Conservation (phyloP, 2,113 vertebrate genomes). For the Syrrhaptes paradoxus region DNA sequence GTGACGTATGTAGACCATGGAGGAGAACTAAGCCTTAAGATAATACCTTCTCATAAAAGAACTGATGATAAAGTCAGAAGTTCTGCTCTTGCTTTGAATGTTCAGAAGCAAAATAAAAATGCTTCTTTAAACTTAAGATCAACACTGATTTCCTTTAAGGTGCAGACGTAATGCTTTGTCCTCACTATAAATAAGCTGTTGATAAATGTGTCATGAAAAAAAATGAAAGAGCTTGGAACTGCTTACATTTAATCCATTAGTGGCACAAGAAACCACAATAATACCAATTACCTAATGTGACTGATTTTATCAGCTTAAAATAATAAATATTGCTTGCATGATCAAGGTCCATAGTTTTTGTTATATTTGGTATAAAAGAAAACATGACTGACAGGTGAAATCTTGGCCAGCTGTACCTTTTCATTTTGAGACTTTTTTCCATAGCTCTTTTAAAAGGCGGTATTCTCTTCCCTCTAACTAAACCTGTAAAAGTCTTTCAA, state of each 20-base stretch:
- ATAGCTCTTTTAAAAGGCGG: not conserved
- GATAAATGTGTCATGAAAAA: not conserved
- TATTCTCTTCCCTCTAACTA: no score
- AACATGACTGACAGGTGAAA: not conserved
- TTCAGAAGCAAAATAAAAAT: not conserved
- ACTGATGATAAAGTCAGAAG: not conserved
- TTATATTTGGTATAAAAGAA: not conserved
- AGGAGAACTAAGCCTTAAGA: not conserved
- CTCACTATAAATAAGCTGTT: not conserved
- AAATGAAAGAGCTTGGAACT: not conserved
- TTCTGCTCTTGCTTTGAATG: not conserved
- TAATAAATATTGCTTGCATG: not conserved
- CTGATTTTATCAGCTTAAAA: not conserved
- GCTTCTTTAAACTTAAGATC: not conserved
- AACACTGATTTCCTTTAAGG: not conserved
- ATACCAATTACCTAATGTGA: not conserved
- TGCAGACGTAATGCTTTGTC: not conserved
- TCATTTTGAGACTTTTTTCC: not conserved
- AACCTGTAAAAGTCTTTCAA: not conserved
- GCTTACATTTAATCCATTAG: not conserved
- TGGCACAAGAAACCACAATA: not conserved
- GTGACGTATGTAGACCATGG: not conserved
- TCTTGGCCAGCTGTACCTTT: not conserved
- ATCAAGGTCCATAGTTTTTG: not conserved
- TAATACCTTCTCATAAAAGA: not conserved